Percentiles rank a stretch among this genome's conserved stretches.
These are phyloP conservation scores for Lynx canadensis DNA, from an alignment of 2,113 vertebrate genomes.

Conservation along the genomic window DNA sequence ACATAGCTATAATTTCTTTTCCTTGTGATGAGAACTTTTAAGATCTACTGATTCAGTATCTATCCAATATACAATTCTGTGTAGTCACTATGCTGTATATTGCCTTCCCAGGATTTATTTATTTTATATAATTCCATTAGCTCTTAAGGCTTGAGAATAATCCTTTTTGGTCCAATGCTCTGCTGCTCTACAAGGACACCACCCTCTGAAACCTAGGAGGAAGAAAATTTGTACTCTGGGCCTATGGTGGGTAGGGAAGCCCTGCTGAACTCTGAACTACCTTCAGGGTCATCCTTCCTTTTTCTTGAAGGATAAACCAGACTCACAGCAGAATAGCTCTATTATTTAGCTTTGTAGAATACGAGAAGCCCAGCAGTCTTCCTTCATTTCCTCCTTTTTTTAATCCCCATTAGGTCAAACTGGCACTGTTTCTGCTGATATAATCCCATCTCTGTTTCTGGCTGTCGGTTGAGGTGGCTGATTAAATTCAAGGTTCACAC, in stretches of 20 bases:
- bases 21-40: not conserved
- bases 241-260: not conserved
- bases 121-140: not conserved
- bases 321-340: not conserved
- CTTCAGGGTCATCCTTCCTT: not conserved
- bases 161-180: not conserved
- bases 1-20: not conserved
- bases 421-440: not conserved
- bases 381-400: not conserved
- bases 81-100: not conserved
- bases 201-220: not conserved
- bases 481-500: not conserved
- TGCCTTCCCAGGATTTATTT: not conserved
- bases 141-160: not conserved
- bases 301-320: not conserved
- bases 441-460: not conserved
- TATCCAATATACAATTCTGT: not conserved
- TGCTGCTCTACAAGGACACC: not conserved
- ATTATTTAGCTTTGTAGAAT: not conserved
- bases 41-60: not conserved
- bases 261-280: not conserved
- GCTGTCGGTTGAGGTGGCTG: not conserved
- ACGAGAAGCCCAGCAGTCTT: not conserved
- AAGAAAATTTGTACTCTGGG: not conserved
- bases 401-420: not conserved